Conservation (phyloP, 2,797 vertebrate species). For the Numenius phaeopus region DNA sequence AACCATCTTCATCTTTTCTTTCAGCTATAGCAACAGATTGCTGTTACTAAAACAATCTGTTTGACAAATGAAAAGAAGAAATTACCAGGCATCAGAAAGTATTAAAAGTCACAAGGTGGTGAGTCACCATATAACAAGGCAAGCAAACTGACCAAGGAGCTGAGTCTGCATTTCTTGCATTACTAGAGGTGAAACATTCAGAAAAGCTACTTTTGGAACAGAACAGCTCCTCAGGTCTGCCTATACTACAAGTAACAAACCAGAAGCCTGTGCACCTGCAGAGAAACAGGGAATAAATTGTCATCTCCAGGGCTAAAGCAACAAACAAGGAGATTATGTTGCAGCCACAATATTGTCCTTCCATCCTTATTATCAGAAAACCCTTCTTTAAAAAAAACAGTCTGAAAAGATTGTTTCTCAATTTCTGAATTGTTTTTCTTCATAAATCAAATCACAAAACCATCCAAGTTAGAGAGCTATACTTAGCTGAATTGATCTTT, state of each 20-base stretch:
- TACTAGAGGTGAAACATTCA: background rate
- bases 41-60: background rate
- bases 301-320: background rate
- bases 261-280: background rate
- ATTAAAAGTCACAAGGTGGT: conserved; percentile 12
- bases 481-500: background rate
- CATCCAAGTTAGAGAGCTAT: background rate
- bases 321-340: background rate
- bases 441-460: background rate
- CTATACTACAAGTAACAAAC: background rate
- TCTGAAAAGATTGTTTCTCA: background rate
- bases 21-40: background rate
- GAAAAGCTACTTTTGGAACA: background rate
- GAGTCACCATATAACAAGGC: background rate
- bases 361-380: background rate
- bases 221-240: background rate
- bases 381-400: background rate
- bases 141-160: conserved; percentile 19
- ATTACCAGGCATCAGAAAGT: background rate
- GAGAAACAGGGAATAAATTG: background rate
- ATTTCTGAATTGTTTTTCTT: background rate
- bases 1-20: background rate
- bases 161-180: background rate
- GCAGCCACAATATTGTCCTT: background rate
- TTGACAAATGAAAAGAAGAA: background rate